These are phyloP conservation scores for Oscheius myriophilus DNA, from an alignment of 2,888 invertebrate species.

Conservation along the genomic window DNA sequence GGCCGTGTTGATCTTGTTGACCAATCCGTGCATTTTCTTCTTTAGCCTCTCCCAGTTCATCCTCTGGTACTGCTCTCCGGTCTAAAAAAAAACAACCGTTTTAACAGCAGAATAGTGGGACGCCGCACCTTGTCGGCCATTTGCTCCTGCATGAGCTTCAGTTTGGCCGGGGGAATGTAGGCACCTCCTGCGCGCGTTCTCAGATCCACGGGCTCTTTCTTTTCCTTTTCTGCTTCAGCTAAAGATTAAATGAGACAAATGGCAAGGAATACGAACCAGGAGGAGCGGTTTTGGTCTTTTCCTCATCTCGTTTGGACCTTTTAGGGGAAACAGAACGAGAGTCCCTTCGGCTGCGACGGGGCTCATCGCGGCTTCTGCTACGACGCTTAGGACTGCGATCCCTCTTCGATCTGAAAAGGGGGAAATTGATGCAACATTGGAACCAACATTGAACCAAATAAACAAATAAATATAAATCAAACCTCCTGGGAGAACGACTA, in stretches of 20 bases:
- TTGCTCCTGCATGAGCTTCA: constrained; percentile 92
- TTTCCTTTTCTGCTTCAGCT: constrained; percentile 20
- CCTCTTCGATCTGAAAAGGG: no score
- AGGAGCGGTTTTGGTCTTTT: no score
- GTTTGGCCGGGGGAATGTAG: constrained; percentile 95
- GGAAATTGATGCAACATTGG: no score
- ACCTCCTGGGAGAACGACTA: no score
- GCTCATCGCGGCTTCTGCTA: no score
- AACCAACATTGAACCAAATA: no score
- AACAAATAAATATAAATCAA: no score
- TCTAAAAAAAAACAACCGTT: constrained; percentile 32
- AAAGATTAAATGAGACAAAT: constrained; percentile 2
- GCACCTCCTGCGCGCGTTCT: constrained; percentile 75
- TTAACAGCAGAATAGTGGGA: background rate
- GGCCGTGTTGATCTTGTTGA: constrained; percentile 94
- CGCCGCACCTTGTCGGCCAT: constrained; percentile 84
- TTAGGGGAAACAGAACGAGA: no score
- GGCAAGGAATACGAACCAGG: no score
- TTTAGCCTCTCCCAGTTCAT: constrained; percentile 98
- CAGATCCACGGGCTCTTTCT: constrained; percentile 32
- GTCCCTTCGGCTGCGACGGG: no score
- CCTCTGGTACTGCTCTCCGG: constrained; percentile 88
- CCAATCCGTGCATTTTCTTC: constrained; percentile 95
- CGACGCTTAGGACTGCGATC: no score
- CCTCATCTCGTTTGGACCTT: no score